These are phyloP conservation scores for Psettodes erumei DNA, from an alignment of 2,113 vertebrate species.

Conservation along the genomic window DNA sequence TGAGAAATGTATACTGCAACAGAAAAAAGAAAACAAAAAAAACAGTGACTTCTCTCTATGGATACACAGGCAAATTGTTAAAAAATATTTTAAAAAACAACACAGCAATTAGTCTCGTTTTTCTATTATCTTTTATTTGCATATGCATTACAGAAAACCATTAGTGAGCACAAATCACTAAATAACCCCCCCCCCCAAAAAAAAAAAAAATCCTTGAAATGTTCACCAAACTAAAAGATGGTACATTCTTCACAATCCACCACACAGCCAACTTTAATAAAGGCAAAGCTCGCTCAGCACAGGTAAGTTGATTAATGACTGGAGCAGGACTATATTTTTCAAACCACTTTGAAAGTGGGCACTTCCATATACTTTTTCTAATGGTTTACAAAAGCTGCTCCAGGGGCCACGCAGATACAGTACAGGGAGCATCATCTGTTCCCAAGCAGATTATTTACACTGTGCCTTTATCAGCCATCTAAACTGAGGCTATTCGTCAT, in stretches of 20 bases:
- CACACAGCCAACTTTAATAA: slow-evolving; percentile 62
- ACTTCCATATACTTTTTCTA: slow-evolving; percentile 65
- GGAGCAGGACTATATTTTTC: slow-evolving; percentile 58
- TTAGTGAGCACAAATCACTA: no score
- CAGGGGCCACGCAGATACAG: slow-evolving; percentile 79
- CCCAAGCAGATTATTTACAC: slow-evolving; percentile 92
- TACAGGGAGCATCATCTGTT: slow-evolving; percentile 76
- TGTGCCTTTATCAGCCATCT: slow-evolving; percentile 92
- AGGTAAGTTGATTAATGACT: slow-evolving; percentile 74
- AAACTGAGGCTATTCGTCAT: slow-evolving; percentile 94
- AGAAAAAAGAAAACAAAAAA: neutral
- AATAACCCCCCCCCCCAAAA: neutral
- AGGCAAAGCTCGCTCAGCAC: slow-evolving; percentile 34
- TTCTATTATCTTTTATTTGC: neutral
- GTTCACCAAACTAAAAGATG: slow-evolving; percentile 28
- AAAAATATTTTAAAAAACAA: no score
- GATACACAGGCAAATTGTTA: neutral
- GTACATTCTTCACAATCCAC: slow-evolving; percentile 51
- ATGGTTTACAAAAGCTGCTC: slow-evolving; percentile 79
- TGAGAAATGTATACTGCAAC: neutral
- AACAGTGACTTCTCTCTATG: neutral
- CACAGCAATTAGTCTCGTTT: neutral
- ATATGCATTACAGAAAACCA: no score
- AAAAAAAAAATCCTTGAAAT: neutral
- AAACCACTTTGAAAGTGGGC: slow-evolving; percentile 46